phyloP scores from a whole-genome alignment of 1,140 invertebrate genomes.

The Lepidostoma basale region DNA sequence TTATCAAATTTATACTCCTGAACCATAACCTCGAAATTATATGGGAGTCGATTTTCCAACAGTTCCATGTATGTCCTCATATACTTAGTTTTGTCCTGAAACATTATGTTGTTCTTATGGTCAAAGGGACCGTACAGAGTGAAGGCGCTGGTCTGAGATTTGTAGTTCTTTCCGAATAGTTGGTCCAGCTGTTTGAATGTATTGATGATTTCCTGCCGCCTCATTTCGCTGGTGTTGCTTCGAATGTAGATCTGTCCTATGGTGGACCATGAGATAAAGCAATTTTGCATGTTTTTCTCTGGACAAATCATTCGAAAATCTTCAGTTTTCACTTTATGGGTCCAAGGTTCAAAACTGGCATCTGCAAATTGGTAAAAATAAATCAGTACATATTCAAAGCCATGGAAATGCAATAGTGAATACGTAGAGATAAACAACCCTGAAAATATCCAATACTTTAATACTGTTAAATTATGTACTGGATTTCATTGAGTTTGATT shows the following conservation, averaged over 20 bases:
- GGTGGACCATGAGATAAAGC: conserved; percentile 74
- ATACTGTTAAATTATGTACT: too few relatives aligned
- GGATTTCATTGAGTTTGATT: too few relatives aligned
- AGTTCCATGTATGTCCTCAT: conserved; percentile 51
- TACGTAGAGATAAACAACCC: too few relatives aligned
- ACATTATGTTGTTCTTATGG: conserved; percentile 65
- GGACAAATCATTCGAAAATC: conserved; percentile 61
- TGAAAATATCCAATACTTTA: too few relatives aligned
- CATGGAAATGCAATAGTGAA: too few relatives aligned
- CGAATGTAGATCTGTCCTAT: conserved; percentile 66
- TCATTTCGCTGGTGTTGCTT: conserved; percentile 60
- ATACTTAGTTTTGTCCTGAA: conserved; percentile 68
- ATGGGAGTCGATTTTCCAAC: conserved; percentile 24
- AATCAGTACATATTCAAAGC: too few relatives aligned
- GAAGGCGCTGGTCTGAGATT: conserved; percentile 65
- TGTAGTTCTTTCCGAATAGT: conserved; percentile 68
- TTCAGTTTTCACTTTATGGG: conserved; percentile 37
- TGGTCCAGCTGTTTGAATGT: conserved; percentile 70
- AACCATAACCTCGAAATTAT: conserved; percentile 36
- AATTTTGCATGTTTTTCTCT: conserved; percentile 61
- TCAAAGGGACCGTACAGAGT: conserved; percentile 71
- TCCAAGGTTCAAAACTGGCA: conserved; percentile 7
- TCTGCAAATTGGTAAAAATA: too few relatives aligned
- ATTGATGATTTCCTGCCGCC: conserved; percentile 68
- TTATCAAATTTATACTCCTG: conserved; percentile 29